Percentiles rank a stretch among this genome's conserved stretches.
Evolutionary conservation across 2,113 vertebrate species (phyloP).

Genomic region (Bujurquina vittata): DNA sequence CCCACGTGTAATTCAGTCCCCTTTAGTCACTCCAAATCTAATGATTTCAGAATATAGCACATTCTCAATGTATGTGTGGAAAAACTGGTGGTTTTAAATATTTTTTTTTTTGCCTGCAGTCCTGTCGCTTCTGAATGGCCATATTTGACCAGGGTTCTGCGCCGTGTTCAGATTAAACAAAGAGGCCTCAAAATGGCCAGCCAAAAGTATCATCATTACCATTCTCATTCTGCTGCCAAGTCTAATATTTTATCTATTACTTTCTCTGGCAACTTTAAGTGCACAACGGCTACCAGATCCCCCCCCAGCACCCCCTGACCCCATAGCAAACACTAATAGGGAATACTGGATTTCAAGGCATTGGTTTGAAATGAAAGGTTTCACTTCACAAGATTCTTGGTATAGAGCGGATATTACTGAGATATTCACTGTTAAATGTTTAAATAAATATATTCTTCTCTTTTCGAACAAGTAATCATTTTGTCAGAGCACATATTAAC

Average conservation of each 20-base stretch:
- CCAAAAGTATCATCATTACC: conserved; percentile 76
- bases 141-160: conserved; percentile 63
- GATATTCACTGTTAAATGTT: conserved; percentile 41
- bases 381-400: conserved; percentile 25
- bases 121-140: conserved; percentile 50
- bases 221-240: conserved; percentile 57
- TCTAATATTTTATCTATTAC: conserved; percentile 71
- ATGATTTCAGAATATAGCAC: conserved; percentile 8
- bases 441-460: conserved; percentile 39
- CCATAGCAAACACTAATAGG: conserved; percentile 55
- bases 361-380: conserved; percentile 45
- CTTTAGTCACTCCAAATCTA: conserved; percentile 10
- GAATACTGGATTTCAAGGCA: conserved; percentile 41
- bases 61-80: conserved; percentile 6
- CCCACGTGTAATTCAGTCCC: neutral
- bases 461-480: conserved; percentile 37
- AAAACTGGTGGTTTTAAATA: conserved; percentile 48
- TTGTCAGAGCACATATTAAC: conserved; percentile 41
- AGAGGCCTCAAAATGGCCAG: conserved; percentile 47
- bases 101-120: conserved; percentile 13
- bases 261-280: conserved; percentile 68
- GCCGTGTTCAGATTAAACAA: conserved; percentile 71
- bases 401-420: conserved; percentile 22
- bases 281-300: conserved; percentile 58
- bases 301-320: conserved; percentile 43